Conservation (phyloP, 2,797 vertebrate genomes). For the Gymnothorax reevesii region DNA sequence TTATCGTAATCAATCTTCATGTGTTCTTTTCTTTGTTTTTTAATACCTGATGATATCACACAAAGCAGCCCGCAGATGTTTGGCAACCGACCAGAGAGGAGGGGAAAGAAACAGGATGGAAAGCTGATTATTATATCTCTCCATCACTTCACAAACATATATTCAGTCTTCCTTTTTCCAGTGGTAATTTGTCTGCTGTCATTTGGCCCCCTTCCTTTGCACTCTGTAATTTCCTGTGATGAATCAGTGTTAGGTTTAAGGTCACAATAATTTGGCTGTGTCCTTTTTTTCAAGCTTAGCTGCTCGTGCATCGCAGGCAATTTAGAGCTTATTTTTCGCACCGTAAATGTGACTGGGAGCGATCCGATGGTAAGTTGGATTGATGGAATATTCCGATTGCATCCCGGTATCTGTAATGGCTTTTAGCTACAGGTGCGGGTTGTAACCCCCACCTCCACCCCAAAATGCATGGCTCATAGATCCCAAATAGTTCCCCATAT, state of each 20-base stretch:
- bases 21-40: constrained; percentile 49
- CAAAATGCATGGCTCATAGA: neutral
- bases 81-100: constrained; percentile 60
- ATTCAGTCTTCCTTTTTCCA: constrained; percentile 3
- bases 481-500: neutral
- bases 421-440: neutral
- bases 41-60: constrained; percentile 58
- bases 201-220: constrained; percentile 13
- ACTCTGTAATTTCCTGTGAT: constrained; percentile 3
- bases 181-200: neutral
- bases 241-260: neutral
- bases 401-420: neutral
- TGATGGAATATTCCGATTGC: neutral
- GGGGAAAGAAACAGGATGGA: constrained; percentile 45
- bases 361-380: neutral
- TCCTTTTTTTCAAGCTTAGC: constrained; percentile 24
- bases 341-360: neutral
- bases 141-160: neutral
- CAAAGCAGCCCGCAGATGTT: constrained; percentile 65
- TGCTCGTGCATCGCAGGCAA: neutral
- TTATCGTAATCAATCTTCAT: constrained; percentile 69
- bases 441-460: neutral
- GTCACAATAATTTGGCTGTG: neutral
- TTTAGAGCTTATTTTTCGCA: neutral
- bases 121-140: constrained; percentile 7